Conservation (phyloP, 2,888 invertebrate genomes). For the Polyploca ridens region DNA sequence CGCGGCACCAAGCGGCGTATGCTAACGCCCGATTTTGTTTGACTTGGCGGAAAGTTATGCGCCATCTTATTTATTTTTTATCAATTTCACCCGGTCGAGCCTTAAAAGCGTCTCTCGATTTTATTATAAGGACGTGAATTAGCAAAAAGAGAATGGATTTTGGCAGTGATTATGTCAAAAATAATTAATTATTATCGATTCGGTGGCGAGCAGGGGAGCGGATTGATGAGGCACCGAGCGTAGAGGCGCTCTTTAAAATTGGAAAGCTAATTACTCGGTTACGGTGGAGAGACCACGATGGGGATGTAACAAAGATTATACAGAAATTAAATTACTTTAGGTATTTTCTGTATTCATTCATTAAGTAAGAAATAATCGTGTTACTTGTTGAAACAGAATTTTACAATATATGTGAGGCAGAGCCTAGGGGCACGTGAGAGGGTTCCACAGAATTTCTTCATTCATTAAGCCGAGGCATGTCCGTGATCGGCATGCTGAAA, state of each 20-base stretch:
- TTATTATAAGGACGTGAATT: constrained; percentile 87
- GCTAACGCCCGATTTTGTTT: constrained; percentile 73
- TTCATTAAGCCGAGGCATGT: constrained; percentile 75
- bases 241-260: constrained; percentile 75
- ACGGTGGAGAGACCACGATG: constrained; percentile 50
- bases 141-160: constrained; percentile 88
- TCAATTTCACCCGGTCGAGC: constrained; percentile 76
- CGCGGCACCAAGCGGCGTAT: constrained; percentile 54
- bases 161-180: constrained; percentile 88
- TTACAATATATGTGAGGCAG: constrained; percentile 66
- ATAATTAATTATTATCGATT: constrained; percentile 90
- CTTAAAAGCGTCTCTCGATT: constrained; percentile 78
- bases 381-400: constrained; percentile 23
- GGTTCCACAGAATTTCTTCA: constrained; percentile 75
- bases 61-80: constrained; percentile 81
- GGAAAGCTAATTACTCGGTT: constrained; percentile 78
- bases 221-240: constrained; percentile 71
- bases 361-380: background rate
- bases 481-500: constrained; percentile 75
- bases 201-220: constrained; percentile 70
- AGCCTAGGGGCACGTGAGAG: constrained; percentile 61
- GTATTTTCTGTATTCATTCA: background rate
- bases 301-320: constrained; percentile 62
- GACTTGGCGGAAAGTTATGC: constrained; percentile 74
- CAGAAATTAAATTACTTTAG: constrained; percentile 44